These are phyloP conservation scores for Cybosia mesomella DNA, from an alignment of 2,888 invertebrate species.

Conservation along the genomic window DNA sequence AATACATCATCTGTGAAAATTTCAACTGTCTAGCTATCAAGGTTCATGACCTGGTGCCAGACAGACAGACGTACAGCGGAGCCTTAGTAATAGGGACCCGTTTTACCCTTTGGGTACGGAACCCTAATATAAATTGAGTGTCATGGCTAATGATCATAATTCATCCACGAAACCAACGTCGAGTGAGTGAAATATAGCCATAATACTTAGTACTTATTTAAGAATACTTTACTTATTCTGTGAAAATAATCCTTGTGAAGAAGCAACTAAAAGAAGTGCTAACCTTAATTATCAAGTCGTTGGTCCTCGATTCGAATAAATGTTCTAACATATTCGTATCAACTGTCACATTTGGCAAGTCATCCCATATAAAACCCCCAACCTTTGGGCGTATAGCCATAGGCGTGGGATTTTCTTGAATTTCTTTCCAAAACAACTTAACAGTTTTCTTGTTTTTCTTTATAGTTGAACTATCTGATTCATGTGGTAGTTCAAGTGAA, in stretches of 20 bases:
- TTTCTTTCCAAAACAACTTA: conserved; percentile 99
- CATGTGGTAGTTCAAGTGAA: conserved; percentile 72
- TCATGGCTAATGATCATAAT: background rate
- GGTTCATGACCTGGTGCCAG: too few species aligned
- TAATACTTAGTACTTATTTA: too few species aligned
- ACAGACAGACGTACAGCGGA: too few species aligned
- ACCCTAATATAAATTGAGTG: background rate
- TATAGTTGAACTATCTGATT: conserved; percentile 83
- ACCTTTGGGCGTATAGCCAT: conserved; percentile 86
- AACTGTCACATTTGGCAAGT: conserved; percentile 93
- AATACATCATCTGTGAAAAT: too few species aligned
- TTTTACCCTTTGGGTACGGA: too few species aligned
- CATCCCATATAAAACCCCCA: conserved; percentile 95
- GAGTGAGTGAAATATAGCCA: background rate
- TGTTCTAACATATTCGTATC: conserved; percentile 98
- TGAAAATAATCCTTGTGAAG: background rate
- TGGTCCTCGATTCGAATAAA: conserved; percentile 98
- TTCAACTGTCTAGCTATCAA: too few species aligned
- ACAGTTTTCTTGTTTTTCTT: conserved; percentile 98
- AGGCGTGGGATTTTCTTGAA: conserved; percentile 91
- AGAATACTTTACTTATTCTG: background rate
- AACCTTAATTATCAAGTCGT: conserved; percentile 96
- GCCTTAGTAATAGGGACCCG: too few species aligned
- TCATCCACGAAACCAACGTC: background rate
- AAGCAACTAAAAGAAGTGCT: conserved; percentile 9